A percentile compares a stretch with the other conserved stretches of the same genome.
Evolutionary conservation across 2,797 vertebrate species (phyloP).

Genomic region (Linurgus olivaceus): DNA sequence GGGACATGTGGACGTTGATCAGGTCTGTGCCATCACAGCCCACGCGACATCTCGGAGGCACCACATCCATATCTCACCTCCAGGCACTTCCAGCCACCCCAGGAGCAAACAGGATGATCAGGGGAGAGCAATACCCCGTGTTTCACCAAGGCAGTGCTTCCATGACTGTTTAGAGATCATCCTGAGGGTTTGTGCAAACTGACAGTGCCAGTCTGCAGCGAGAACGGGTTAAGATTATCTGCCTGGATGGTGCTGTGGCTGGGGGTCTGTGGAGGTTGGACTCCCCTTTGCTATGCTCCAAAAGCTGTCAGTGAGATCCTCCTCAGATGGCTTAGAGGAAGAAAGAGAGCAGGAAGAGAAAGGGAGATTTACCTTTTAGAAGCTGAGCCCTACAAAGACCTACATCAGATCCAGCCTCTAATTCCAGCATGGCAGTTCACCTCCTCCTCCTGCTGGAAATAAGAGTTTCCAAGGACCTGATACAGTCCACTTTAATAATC

Average conservation of each 20-base stretch:
- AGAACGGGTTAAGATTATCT: not conserved
- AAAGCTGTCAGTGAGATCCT: not conserved
- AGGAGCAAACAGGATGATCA: not conserved
- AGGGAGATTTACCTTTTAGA: not conserved
- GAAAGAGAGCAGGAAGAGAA: not conserved
- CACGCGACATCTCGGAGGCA: fast-evolving
- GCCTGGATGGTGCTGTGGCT: not conserved
- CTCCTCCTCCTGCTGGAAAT: not conserved
- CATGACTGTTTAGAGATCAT: no score
- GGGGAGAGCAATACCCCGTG: fast-evolving
- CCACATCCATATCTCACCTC: not conserved
- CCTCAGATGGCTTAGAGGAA: not conserved
- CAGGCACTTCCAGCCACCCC: not conserved
- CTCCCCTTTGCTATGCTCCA: not conserved
- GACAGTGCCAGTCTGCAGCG: not conserved
- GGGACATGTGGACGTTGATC: not conserved
- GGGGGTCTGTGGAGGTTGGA: no score
- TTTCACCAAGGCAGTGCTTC: not conserved
- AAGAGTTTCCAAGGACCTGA: not conserved
- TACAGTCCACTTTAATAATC: not conserved
- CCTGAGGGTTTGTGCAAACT: not conserved
- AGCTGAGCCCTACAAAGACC: not conserved
- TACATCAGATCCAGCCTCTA: not conserved
- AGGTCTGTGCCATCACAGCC: not conserved
- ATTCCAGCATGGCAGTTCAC: not conserved